A percentile compares a stretch with the other conserved stretches of the same genome.
These are phyloP conservation scores for Butorides virescens DNA, from an alignment of 2,113 vertebrate genomes.

Conservation along the genomic window DNA sequence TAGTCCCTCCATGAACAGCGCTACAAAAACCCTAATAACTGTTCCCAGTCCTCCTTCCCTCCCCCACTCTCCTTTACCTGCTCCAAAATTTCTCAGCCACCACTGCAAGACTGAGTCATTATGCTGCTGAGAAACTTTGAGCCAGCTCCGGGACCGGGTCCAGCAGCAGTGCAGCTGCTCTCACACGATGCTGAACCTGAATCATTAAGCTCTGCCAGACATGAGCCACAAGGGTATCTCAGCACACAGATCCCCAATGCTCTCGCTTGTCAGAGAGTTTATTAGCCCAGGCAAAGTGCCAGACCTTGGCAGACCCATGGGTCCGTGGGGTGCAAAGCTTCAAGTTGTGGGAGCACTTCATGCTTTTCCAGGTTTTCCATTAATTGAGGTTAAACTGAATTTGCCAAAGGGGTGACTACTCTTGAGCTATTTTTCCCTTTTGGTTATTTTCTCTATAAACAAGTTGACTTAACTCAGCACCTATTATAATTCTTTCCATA, in stretches of 20 bases:
- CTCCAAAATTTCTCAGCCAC: slow-evolving; percentile 43
- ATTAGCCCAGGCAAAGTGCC: slow-evolving; percentile 51
- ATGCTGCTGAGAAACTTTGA: slow-evolving; percentile 30
- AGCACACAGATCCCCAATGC: not conserved
- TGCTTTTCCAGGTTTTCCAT: slow-evolving; percentile 34
- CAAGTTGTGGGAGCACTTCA: slow-evolving; percentile 27
- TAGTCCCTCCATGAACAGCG: not conserved
- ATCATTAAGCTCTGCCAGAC: slow-evolving; percentile 51
- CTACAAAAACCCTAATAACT: not conserved
- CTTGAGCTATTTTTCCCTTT: slow-evolving; percentile 12
- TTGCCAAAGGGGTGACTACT: slow-evolving; percentile 10
- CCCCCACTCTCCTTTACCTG: slow-evolving; percentile 10
- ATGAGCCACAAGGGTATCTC: slow-evolving; percentile 48
- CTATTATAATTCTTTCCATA: not conserved
- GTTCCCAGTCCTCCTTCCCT: not conserved
- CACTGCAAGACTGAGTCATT: slow-evolving; percentile 53
- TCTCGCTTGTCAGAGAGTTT: slow-evolving; percentile 20
- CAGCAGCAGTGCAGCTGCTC: slow-evolving; percentile 54
- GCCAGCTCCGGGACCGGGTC: slow-evolving; percentile 46
- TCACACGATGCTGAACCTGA: slow-evolving; percentile 49
- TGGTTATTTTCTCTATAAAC: slow-evolving; percentile 43
- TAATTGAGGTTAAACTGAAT: slow-evolving; percentile 41
- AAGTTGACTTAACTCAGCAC: slow-evolving; percentile 24
- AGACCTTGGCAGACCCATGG: slow-evolving; percentile 33
- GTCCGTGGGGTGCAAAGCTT: slow-evolving; percentile 15